phyloP scores from a whole-genome alignment of 2,888 invertebrate genomes.

The Yponomeuta malinellus region DNA sequence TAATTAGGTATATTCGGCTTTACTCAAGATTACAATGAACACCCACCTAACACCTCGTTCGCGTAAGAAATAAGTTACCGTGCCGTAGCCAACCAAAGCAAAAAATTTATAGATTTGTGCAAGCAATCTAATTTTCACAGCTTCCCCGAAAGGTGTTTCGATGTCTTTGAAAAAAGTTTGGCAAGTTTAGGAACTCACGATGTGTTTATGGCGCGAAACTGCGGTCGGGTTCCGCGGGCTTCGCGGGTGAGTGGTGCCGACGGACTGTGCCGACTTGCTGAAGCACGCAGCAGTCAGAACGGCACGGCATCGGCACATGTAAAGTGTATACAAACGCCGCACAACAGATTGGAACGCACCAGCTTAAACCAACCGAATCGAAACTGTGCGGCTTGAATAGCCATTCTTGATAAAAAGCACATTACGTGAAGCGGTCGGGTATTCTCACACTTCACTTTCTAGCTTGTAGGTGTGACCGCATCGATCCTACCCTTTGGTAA shows the following conservation, averaged over 20 bases:
- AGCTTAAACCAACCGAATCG: constrained; percentile 60
- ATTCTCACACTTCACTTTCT: constrained; percentile 5
- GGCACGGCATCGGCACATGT: too few species aligned
- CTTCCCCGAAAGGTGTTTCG: too few species aligned
- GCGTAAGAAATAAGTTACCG: too few species aligned
- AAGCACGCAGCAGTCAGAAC: not conserved
- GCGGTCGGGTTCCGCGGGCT: not conserved
- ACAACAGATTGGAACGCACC: constrained; percentile 50
- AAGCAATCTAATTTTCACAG: too few species aligned
- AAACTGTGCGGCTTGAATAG: constrained; percentile 32
- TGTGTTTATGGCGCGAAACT: not conserved
- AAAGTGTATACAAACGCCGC: not conserved
- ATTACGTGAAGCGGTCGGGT: not conserved
- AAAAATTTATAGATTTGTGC: too few species aligned
- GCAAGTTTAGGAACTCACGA: constrained; percentile 1
- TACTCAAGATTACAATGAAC: too few species aligned
- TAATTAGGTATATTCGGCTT: not conserved
- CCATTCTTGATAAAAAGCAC: not conserved
- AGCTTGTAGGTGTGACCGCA: constrained; percentile 4
- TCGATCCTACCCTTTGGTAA: not conserved
- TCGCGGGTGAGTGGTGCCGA: not conserved
- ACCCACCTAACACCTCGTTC: too few species aligned
- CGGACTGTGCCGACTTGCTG: not conserved
- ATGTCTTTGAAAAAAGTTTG: not conserved
- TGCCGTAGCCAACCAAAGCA: too few species aligned